These are phyloP conservation scores for Cavia aperea DNA, from an alignment of 2,113 vertebrate genomes.

Conservation along the genomic window DNA sequence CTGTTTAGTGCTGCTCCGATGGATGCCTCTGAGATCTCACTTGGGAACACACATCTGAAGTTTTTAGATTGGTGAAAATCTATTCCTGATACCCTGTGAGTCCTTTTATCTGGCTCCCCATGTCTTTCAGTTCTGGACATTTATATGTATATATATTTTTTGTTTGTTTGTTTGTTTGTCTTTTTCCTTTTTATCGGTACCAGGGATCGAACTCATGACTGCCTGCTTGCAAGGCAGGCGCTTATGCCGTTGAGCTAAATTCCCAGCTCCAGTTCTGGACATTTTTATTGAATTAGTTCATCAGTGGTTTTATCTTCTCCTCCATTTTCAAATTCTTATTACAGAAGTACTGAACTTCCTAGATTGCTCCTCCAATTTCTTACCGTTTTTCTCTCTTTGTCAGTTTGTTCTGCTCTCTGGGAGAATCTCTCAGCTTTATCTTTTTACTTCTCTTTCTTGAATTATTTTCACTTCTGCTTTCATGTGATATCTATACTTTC, in stretches of 20 bases:
- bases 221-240: too few relatives aligned
- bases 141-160: background rate
- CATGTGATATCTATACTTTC: background rate
- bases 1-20: background rate
- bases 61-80: background rate
- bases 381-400: background rate
- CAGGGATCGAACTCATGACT: too few relatives aligned
- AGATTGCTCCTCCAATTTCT: background rate
- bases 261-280: background rate
- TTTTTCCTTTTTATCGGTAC: too few relatives aligned
- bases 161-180: too few relatives aligned
- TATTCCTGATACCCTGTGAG: background rate
- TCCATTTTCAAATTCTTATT: background rate
- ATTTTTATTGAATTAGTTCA: background rate
- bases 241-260: too few relatives aligned
- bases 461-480: slow-evolving; percentile 16
- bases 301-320: background rate
- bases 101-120: background rate
- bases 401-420: background rate
- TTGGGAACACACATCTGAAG: background rate
- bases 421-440: slow-evolving; percentile 2
- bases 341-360: background rate
- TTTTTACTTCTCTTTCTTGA: background rate
- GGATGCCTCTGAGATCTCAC: background rate
- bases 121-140: background rate